Conservation (phyloP, 2,797 vertebrate genomes). For the Buphagus erythrorhynchus region DNA sequence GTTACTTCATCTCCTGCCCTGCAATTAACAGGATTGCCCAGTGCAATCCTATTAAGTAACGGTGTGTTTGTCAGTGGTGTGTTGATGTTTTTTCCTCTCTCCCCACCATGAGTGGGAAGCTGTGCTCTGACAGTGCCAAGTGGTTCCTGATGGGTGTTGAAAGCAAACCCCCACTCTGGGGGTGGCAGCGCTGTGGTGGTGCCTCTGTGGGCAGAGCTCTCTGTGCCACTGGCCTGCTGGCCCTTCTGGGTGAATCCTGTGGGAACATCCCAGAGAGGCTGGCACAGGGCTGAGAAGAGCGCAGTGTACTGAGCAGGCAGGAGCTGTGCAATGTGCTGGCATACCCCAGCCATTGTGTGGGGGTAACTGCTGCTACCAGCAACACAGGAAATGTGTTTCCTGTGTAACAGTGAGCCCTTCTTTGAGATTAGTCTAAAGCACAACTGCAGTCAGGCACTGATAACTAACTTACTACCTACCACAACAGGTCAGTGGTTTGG, state of each 20-base stretch:
- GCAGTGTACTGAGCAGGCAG: rapidly evolving
- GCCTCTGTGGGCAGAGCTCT: neutral
- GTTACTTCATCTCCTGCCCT: neutral
- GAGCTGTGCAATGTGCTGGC: neutral
- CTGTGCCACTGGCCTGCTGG: rapidly evolving
- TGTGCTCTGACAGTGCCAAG: rapidly evolving
- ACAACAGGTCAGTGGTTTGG: neutral
- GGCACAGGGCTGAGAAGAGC: rapidly evolving
- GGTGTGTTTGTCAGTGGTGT: rapidly evolving
- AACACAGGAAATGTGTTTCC: neutral
- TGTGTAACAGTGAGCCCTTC: neutral
- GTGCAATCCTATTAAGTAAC: neutral
- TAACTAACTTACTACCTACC: neutral
- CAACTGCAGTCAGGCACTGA: neutral
- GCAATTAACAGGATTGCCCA: no score
- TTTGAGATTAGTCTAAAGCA: neutral
- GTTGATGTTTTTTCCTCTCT: neutral
- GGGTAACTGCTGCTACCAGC: neutral
- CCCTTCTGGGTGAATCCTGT: neutral
- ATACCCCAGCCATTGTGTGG: rapidly evolving
- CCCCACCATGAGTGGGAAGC: neutral
- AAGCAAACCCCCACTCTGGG: rapidly evolving
- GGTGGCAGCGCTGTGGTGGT: rapidly evolving
- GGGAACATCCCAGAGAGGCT: neutral
- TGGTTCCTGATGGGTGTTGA: neutral